Conservation (phyloP, 2,113 vertebrate genomes). For the Nothoprocta pentlandii region DNA sequence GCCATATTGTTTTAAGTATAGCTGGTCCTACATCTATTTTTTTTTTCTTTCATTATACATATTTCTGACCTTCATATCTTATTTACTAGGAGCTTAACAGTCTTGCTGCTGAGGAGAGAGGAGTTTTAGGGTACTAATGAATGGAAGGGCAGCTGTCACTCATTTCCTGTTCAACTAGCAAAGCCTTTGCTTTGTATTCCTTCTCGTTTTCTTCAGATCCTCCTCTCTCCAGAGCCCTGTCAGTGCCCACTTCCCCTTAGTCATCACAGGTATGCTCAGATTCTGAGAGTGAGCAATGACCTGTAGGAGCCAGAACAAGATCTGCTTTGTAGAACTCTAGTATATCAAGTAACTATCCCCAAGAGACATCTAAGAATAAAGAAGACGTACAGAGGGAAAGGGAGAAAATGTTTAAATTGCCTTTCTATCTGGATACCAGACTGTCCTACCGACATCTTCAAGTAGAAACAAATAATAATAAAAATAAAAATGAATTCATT, state of each 20-base stretch:
- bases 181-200: background rate
- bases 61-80: background rate
- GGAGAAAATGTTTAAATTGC: background rate
- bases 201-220: background rate
- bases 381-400: background rate
- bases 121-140: background rate
- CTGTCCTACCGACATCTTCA: background rate
- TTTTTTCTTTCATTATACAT: background rate
- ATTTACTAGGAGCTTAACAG: background rate
- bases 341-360: background rate
- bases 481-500: background rate
- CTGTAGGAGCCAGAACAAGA: background rate
- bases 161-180: background rate
- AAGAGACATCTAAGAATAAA: background rate
- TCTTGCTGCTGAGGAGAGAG: background rate
- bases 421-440: background rate
- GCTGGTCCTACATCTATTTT: background rate
- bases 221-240: rapidly evolving
- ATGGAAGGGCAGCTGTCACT: background rate
- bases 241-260: background rate
- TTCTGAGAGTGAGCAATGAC: background rate
- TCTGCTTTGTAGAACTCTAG: background rate
- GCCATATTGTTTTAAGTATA: background rate
- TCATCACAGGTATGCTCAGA: background rate
- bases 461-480: background rate